Conservation (phyloP, 2,113 vertebrate species). For the Prochilodus magdalenae region DNA sequence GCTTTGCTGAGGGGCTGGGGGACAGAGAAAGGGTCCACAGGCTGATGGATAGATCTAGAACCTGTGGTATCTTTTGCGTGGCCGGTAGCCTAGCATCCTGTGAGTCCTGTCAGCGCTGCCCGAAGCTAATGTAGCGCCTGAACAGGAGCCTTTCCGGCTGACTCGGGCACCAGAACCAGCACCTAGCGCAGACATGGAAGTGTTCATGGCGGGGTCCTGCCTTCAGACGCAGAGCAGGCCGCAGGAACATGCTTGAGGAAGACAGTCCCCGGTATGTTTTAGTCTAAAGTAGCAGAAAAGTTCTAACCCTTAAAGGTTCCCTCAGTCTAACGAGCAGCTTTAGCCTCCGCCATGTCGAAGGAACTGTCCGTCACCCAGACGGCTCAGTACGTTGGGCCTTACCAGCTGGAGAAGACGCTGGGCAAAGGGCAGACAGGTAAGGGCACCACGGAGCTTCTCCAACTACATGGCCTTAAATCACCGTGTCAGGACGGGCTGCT, state of each 20-base stretch:
- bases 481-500: not conserved
- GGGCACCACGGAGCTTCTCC: slow-evolving; percentile 2
- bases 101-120: not conserved
- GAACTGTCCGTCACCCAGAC: slow-evolving; percentile 79
- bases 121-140: not conserved
- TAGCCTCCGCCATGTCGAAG: slow-evolving; percentile 77
- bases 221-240: slow-evolving; percentile 19
- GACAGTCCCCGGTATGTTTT: not conserved
- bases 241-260: slow-evolving; percentile 3
- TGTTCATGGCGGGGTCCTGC: not conserved
- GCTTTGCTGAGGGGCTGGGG: slow-evolving; percentile 1
- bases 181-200: not conserved
- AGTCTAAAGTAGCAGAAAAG: not conserved
- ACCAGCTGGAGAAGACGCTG: slow-evolving; percentile 81
- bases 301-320: not conserved
- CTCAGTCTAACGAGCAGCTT: not conserved
- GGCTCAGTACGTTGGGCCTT: slow-evolving; percentile 83
- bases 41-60: slow-evolving; percentile 33
- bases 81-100: not conserved
- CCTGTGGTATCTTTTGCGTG: not conserved
- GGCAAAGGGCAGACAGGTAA: slow-evolving; percentile 83
- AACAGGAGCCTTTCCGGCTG: no score
- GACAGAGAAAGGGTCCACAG: not conserved
- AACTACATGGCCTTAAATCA: no score
- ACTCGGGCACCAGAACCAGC: not conserved